Evolutionary conservation across 2,797 vertebrate genomes (phyloP).

Genomic region (Psittacula derbiana): DNA sequence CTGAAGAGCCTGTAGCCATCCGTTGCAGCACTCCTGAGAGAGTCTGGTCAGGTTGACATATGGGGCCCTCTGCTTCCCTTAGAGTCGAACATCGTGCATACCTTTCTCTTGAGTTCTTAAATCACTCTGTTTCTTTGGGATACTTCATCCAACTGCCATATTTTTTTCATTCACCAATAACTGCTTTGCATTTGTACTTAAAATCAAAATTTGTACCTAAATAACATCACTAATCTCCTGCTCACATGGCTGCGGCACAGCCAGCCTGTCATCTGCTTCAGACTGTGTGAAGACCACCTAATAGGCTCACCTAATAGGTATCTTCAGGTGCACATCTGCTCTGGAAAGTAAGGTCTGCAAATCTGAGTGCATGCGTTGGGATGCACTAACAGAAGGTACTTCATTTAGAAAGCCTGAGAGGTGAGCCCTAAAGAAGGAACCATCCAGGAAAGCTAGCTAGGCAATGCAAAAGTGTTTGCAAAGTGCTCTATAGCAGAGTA

Average conservation of each 20-base stretch:
- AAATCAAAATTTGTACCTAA: neutral
- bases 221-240: neutral
- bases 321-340: neutral
- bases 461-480: neutral
- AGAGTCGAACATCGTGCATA: neutral
- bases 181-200: neutral
- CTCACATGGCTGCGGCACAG: rapidly evolving
- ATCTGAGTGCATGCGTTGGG: rapidly evolving
- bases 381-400: neutral
- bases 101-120: neutral
- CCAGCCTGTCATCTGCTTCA: neutral
- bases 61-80: too few relatives aligned
- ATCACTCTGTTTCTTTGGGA: neutral
- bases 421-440: neutral
- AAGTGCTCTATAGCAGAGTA: neutral
- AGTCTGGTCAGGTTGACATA: neutral
- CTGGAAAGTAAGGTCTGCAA: neutral
- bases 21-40: neutral
- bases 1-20: neutral
- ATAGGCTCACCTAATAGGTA: neutral
- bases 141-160: neutral
- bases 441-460: neutral
- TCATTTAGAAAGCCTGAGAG: neutral
- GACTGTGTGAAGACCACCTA: neutral
- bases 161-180: neutral